Conservation (phyloP, 2,888 invertebrate genomes). For the Agrochola macilenta region DNA sequence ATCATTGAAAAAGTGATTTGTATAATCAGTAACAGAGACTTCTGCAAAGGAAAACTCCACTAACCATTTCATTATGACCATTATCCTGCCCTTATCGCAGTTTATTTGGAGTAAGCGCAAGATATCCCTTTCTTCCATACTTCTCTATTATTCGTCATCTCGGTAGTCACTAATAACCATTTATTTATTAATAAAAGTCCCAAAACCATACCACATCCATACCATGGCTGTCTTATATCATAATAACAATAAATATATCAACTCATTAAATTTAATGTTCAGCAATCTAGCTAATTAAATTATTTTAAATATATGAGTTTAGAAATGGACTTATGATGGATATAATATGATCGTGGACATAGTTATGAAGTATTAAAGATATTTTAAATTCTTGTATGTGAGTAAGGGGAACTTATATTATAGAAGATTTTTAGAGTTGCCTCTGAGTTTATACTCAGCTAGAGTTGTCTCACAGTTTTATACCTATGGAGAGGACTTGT, state of each 20-base stretch:
- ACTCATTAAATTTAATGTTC: slow-evolving; percentile 63
- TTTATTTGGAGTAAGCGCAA: not conserved
- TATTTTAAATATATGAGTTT: slow-evolving; percentile 55
- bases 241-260: slow-evolving; percentile 65
- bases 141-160: not conserved
- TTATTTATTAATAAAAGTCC: slow-evolving; percentile 5
- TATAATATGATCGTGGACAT: slow-evolving; percentile 24
- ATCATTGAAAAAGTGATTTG: not conserved
- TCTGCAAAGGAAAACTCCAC: not conserved
- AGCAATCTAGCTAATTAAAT: slow-evolving; percentile 61
- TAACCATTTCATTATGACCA: not conserved
- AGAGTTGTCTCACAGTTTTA: no score
- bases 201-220: slow-evolving; percentile 4
- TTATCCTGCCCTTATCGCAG: not conserved
- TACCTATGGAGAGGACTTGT: not conserved
- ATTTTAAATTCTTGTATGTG: slow-evolving; percentile 16
- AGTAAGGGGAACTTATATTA: not conserved
- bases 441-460: no score
- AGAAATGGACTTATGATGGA: slow-evolving; percentile 47
- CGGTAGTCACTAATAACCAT: not conserved
- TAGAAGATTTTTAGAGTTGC: not conserved
- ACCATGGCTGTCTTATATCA: slow-evolving; percentile 18
- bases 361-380: slow-evolving; percentile 41
- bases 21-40: not conserved
- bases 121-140: no score